These are phyloP conservation scores for Delia radicum DNA, from an alignment of 1,140 invertebrate genomes.

Conservation along the genomic window DNA sequence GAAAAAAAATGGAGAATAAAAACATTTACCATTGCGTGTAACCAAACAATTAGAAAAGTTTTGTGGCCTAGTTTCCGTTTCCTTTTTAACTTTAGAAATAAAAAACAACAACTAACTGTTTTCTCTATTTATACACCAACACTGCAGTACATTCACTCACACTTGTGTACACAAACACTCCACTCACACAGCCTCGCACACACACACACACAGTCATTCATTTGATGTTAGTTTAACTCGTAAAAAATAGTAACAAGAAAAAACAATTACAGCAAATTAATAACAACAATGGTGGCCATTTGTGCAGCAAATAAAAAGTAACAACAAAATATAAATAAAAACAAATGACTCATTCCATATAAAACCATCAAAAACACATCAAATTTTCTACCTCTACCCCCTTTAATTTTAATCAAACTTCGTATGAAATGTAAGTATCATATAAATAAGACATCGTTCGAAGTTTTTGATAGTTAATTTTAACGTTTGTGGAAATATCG, in stretches of 20 bases:
- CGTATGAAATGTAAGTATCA: too few relatives aligned
- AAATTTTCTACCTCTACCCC: too few relatives aligned
- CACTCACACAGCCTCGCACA: too few relatives aligned
- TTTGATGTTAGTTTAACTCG: not conserved
- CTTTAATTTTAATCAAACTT: too few relatives aligned
- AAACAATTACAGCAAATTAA: slow-evolving; percentile 5
- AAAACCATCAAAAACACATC: too few relatives aligned
- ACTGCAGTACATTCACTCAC: too few relatives aligned
- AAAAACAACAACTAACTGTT: not conserved
- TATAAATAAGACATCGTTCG: too few relatives aligned
- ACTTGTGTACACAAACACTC: too few relatives aligned
- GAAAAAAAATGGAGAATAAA: not conserved
- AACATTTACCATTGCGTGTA: not conserved
- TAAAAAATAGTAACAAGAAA: not conserved
- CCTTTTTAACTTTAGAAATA: not conserved
- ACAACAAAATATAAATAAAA: not conserved
- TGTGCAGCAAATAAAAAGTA: not conserved
- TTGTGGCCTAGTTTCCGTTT: slow-evolving; percentile 19
- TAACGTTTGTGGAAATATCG: too few relatives aligned
- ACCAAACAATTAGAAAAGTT: slow-evolving; percentile 21
- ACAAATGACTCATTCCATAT: too few relatives aligned
- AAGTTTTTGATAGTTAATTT: too few relatives aligned
- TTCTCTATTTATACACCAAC: not conserved
- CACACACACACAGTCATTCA: not conserved
- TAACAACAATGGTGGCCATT: slow-evolving; percentile 1